Evolutionary conservation across 2,888 invertebrate genomes (phyloP).

Genomic region (Mechanitis messenoides): DNA sequence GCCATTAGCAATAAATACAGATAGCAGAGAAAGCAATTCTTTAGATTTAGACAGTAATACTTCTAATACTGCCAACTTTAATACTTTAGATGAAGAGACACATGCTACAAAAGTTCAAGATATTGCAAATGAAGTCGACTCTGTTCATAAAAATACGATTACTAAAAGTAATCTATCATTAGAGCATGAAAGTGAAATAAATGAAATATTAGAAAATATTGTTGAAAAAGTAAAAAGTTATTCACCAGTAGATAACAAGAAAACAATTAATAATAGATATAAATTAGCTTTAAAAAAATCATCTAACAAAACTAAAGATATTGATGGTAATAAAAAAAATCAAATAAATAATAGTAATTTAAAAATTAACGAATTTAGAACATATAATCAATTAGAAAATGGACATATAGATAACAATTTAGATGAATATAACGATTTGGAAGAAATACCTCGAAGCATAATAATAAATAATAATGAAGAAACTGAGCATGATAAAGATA

Average conservation of each 20-base stretch:
- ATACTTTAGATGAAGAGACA: background rate
- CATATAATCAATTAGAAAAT: background rate
- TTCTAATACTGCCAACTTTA: no score
- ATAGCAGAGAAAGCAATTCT: constrained; percentile 4
- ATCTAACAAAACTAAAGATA: constrained; percentile 8
- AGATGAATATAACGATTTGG: background rate
- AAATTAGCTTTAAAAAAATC: constrained; percentile 19
- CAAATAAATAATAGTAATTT: background rate
- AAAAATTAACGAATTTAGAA: background rate
- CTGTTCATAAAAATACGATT: constrained; percentile 1
- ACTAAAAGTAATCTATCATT: background rate
- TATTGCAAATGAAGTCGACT: no score
- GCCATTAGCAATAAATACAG: no score
- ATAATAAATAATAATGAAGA: background rate
- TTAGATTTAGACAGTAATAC: no score
- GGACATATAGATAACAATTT: background rate
- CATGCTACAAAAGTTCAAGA: constrained; percentile 2
- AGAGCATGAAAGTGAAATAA: constrained; percentile 2
- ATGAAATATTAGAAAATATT: constrained; percentile 8
- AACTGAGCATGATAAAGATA: background rate
- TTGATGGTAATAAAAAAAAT: background rate
- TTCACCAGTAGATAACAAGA: background rate
- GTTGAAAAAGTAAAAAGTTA: constrained; percentile 4
- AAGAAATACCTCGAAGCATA: background rate
- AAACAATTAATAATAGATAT: constrained; percentile 6